Evolutionary conservation across 2,888 invertebrate genomes (phyloP), one percentile per base, ranked within the genome.

Genomic region (Ennomos erosarius): DNA sequence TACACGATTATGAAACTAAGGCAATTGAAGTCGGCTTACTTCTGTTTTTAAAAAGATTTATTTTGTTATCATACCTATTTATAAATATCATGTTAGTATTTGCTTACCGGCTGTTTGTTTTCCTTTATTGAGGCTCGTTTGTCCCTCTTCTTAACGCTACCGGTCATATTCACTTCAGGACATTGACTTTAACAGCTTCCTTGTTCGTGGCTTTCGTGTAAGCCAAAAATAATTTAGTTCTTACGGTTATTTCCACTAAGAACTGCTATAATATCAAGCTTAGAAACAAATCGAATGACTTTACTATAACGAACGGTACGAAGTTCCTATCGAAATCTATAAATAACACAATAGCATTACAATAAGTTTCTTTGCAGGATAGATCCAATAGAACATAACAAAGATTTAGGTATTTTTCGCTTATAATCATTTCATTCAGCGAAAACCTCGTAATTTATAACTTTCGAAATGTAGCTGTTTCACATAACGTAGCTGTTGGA

Each of bases 71-170:
- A 16, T 26, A 4, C 6, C 4, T 26, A 26, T 6, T 26, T 26
- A n/a, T n/a, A n/a, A n/a, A n/a, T n/a, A n/a, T n/a, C n/a, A n/a
- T n/a, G n/a, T 26, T 6, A 26, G 3, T 6, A 26, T 52, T 9
- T 43, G 71, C 78, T 80, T 68, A 81, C 82, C 69, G 68, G 54
- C 42, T 70, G 68, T 49, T 70, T 67, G 49, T 69, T 74, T 35
- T 81, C 79, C 69, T 74, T 74, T 26, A 68, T 64, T 37, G 70
- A 52, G 11, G 52, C 35, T 42, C 58, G 53, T 12, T 62, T 54
- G 6, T 64, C 49, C 8, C 38, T 54, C 51, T 37, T 57, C 16
- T 56, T 61, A 16, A 46, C 36, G 12, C 49, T 53, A 26, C 26
- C 26, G 10, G 42, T 10, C 36, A 49, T 50, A 9, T 44, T 55